Conservation (phyloP, 2,888 invertebrate genomes). For the Xiphydria camelus region DNA sequence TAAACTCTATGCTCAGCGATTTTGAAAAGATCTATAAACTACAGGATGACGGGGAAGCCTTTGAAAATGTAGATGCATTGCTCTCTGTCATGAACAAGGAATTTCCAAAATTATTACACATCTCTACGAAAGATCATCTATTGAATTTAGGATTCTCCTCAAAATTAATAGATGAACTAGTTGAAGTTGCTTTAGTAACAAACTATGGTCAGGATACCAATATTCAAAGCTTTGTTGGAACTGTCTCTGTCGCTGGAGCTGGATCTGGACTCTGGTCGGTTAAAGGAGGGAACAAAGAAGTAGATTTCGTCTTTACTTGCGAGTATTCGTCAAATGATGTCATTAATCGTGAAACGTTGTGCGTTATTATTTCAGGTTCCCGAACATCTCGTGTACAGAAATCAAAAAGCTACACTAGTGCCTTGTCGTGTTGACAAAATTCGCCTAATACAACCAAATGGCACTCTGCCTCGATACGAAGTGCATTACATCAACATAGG, state of each 20-base stretch:
- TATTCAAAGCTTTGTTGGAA: conserved; percentile 60
- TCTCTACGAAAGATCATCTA: conserved; percentile 53
- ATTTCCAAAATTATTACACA: conserved; percentile 58
- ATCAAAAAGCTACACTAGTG: conserved; percentile 35
- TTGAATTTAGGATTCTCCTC: conserved; percentile 56
- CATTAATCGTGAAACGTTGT: no score
- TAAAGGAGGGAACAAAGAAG: conserved; percentile 63
- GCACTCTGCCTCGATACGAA: conserved; percentile 34
- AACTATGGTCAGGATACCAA: conserved; percentile 66
- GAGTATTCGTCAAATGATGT: no score
- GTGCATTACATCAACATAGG: conserved; percentile 35
- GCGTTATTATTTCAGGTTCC: conserved; percentile 44
- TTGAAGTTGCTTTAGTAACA: conserved; percentile 60
- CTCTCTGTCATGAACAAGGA: conserved; percentile 60
- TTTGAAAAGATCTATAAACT: conserved; percentile 62
- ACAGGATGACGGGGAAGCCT: conserved; percentile 60
- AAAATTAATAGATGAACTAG: conserved; percentile 62
- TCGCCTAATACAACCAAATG: conserved; percentile 22
- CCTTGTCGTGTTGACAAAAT: conserved; percentile 41
- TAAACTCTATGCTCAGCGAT: conserved; percentile 34
- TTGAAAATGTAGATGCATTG: conserved; percentile 60
- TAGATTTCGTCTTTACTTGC: conserved; percentile 30
- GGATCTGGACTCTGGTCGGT: conserved; percentile 63
- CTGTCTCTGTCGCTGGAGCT: conserved; percentile 62
- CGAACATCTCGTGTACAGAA: conserved; percentile 40